phyloP scores from a whole-genome alignment of 1,140 invertebrate genomes.

The Cylas formicarius region DNA sequence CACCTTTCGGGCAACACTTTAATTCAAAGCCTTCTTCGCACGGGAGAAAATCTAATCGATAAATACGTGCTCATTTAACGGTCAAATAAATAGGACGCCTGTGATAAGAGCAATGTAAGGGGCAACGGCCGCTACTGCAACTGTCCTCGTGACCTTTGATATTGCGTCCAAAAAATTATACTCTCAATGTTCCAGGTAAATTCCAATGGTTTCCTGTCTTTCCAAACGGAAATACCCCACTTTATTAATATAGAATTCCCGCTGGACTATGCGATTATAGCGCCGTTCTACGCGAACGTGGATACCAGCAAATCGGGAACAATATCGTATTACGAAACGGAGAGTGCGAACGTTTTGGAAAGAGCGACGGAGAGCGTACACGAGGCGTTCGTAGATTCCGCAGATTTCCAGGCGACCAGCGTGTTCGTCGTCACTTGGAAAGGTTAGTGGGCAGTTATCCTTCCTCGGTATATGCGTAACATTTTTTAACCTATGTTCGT shows the following conservation, averaged over 20 bases:
- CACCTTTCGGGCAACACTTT: background rate
- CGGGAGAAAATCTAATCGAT: conserved; percentile 8
- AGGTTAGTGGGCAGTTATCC: too few relatives aligned
- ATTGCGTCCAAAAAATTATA: background rate
- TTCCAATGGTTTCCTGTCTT: conserved; percentile 85
- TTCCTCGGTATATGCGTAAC: too few relatives aligned
- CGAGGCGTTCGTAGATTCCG: conserved; percentile 59
- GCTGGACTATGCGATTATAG: conserved; percentile 80
- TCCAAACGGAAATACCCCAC: conserved; percentile 73
- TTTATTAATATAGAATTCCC: conserved; percentile 87
- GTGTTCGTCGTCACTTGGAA: conserved; percentile 62
- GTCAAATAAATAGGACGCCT: conserved; percentile 4
- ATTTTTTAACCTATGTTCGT: too few relatives aligned
- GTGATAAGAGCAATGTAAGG: too few relatives aligned
- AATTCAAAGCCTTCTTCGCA: conserved; percentile 7
- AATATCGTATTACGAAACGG: conserved; percentile 73
- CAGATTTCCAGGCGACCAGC: conserved; percentile 57
- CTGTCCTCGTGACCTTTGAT: conserved; percentile 2
- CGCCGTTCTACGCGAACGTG: conserved; percentile 85
- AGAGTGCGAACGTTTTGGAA: conserved; percentile 53
- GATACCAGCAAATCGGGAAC: conserved; percentile 67
- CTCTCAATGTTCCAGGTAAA: conserved; percentile 64
- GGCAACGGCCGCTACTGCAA: background rate
- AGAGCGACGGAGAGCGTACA: conserved; percentile 61
- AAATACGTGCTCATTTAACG: conserved; percentile 10